Base-by-base conservation (phyloP, 1,140 invertebrate species). In the Calycopis cecrops region DNA sequence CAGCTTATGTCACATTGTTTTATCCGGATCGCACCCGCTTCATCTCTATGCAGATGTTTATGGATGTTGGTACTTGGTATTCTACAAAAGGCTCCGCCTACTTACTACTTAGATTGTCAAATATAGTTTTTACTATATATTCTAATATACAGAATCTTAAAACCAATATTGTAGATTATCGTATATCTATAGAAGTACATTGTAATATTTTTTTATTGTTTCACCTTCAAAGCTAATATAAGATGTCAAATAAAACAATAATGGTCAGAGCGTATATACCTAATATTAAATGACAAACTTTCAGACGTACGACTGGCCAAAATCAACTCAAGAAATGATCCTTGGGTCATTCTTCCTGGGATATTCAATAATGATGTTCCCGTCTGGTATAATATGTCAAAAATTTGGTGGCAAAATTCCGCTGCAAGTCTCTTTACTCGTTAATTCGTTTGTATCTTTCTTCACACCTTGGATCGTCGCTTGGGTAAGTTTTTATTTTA, bases 321-420 rank as follows among this genome's bases (percentile, higher is more conserved):
- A 90, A 62, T 79, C 86, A 21, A 88, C 79, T 0, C 90, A 92
- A 78, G 91, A 89, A 37, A 79, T 89, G 60, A 88, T 92, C 4
- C 63, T 93, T 1, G 90, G 90, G n/a, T 90, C 93, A 2, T 94
- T 94, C 60, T 94, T 92, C 55, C 28, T 80, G 0, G 79, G 82
- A 0, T 83, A 81, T 40, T 65, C 54, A 14, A 44, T 76, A 2
- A 88, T 89, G 51, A 92, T 92, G 72, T 82, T 93, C 12, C 90
- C 90, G 0, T 90, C 88, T 9, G 91, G 91, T 28, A 52, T 90
- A 4, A 62, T 92, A 4, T 89, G 90, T 10, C 90, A 92, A 63
- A 73, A 76, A 12, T 92, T 88, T 62, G 90, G 90, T 3, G 91
- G 91, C 0, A 92, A 92, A 57, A 40, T 80, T 0, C 78, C 72